These are phyloP conservation scores for Engystomops pustulosus DNA, from an alignment of 2,113 vertebrate genomes.

Conservation along the genomic window DNA sequence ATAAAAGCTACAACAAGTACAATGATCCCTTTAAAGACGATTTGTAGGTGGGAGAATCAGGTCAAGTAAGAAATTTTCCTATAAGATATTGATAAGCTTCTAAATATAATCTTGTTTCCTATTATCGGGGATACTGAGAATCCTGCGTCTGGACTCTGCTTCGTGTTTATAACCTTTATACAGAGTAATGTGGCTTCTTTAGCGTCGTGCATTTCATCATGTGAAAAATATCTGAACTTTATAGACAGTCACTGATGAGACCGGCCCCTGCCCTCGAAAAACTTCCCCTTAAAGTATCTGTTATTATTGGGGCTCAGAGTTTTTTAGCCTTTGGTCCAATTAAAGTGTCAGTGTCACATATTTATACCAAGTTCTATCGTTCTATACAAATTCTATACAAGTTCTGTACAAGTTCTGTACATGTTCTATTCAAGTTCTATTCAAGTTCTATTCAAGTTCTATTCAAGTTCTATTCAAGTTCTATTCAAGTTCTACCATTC, in stretches of 20 bases:
- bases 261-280: background rate
- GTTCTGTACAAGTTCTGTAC: too few relatives aligned
- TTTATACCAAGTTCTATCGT: too few relatives aligned
- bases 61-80: background rate
- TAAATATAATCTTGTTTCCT: conserved; percentile 15
- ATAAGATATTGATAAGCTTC: background rate
- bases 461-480: too few relatives aligned
- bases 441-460: too few relatives aligned
- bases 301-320: background rate
- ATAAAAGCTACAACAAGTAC: too few relatives aligned
- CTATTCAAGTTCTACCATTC: too few relatives aligned
- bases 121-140: background rate
- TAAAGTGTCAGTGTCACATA: too few relatives aligned
- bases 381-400: too few relatives aligned
- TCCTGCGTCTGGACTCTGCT: background rate
- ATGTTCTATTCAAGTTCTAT: too few relatives aligned
- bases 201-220: background rate
- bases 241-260: background rate
- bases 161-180: conserved; percentile 21
- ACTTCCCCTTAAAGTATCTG: background rate
- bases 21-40: background rate
- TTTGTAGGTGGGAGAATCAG: background rate
- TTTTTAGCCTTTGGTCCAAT: background rate
- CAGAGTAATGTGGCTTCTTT: background rate
- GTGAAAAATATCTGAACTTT: conserved; percentile 44